Evolutionary conservation across 92 coral and sea anemone species (phyloP).

Genomic region (Porites cylindrica): DNA sequence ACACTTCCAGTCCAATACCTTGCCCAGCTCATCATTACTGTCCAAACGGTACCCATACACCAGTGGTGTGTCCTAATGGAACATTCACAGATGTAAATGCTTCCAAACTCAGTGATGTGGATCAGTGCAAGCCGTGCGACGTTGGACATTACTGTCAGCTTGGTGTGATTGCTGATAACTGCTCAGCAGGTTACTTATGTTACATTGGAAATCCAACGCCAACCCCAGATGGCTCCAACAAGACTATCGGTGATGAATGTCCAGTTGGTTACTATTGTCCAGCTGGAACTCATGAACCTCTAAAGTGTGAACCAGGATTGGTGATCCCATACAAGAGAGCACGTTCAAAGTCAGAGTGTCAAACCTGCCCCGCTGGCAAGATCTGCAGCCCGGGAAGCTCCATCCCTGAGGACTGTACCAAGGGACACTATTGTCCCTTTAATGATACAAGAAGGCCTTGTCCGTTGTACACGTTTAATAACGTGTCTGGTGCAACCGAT

Average conservation of each 20-base stretch:
- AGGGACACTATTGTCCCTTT: conserved; percentile 92
- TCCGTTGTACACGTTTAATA: conserved; percentile 77
- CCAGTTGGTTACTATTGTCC: conserved; percentile 94
- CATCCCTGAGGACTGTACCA: conserved; percentile 84
- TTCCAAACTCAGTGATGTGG: conserved; percentile 67
- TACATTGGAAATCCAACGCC: conserved; percentile 86
- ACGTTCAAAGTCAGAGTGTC: conserved; percentile 77
- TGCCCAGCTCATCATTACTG: conserved; percentile 92
- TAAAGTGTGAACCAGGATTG: conserved; percentile 76
- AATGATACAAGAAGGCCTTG: conserved; percentile 88
- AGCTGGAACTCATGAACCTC: conserved; percentile 70
- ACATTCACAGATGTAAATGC: conserved; percentile 74
- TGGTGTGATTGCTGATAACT: conserved; percentile 79
- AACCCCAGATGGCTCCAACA: conserved; percentile 86
- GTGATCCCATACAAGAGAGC: conserved; percentile 88
- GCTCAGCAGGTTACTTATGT: conserved; percentile 92
- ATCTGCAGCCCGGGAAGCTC: conserved; percentile 87
- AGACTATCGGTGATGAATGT: conserved; percentile 73
- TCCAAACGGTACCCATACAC: conserved; percentile 76
- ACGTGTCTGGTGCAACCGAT: conserved; percentile 76
- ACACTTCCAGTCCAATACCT: conserved; percentile 81
- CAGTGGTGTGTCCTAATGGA: conserved; percentile 93
- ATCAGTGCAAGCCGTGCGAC: conserved; percentile 85
- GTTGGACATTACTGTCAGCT: conserved; percentile 91
- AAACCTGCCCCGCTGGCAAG: conserved; percentile 95